phyloP scores from a whole-genome alignment of 2,888 invertebrate genomes.

The Zygogramma bicolorata region DNA sequence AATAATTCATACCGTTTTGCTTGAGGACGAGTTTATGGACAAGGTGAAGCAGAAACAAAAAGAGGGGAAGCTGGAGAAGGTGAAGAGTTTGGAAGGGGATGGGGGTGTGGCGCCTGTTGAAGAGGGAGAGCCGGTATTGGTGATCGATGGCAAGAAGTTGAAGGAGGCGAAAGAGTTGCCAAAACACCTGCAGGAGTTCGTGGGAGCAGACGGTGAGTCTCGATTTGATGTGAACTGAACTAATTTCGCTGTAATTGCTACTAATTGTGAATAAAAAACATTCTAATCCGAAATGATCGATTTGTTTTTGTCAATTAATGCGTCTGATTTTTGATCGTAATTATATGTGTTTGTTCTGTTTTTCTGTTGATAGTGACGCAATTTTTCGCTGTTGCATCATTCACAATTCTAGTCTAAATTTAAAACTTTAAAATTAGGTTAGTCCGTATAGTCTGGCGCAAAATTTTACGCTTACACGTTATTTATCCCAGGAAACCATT shows the following conservation, averaged over 20 bases:
- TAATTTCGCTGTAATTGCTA: neutral
- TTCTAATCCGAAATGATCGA: constrained; percentile 18
- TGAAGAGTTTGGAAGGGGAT: constrained; percentile 50
- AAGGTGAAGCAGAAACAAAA: constrained; percentile 79
- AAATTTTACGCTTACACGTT: constrained; percentile 14
- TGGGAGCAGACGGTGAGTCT: constrained; percentile 64
- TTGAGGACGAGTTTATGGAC: constrained; percentile 83
- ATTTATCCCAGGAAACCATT: constrained; percentile 23
- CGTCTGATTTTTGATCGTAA: constrained; percentile 2
- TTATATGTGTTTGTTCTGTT: constrained; percentile 19
- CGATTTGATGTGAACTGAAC: constrained; percentile 21
- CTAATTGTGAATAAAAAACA: constrained; percentile 26
- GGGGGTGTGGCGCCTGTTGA: constrained; percentile 29
- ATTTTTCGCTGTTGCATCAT: constrained; percentile 23
- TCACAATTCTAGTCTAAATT: constrained; percentile 44
- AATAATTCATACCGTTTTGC: constrained; percentile 68
- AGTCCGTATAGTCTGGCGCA: constrained; percentile 27
- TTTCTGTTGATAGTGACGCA: constrained; percentile 32
- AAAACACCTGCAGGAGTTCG: constrained; percentile 83
- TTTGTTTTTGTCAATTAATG: constrained; percentile 33
- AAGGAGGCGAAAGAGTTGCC: constrained; percentile 77
- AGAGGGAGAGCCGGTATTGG: constrained; percentile 65
- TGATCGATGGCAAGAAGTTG: constrained; percentile 76
- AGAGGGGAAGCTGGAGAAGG: constrained; percentile 64
- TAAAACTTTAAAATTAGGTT: constrained; percentile 53